Conservation (phyloP, 2,888 invertebrate species). For the Melieria picta region DNA sequence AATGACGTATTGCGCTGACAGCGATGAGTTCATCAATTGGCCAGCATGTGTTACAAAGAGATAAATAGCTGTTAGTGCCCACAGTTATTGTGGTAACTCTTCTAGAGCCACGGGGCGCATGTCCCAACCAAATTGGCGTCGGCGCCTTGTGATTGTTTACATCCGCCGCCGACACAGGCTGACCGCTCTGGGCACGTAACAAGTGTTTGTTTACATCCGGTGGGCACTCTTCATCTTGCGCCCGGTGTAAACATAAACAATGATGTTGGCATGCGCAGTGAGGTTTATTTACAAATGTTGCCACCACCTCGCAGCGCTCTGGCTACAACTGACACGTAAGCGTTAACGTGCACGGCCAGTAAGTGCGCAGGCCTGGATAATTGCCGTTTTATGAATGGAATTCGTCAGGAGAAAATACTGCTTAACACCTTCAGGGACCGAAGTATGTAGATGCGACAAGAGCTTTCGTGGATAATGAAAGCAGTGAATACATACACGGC, state of each 20-base stretch:
- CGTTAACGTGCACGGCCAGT: too few species aligned
- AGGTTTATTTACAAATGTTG: too few species aligned
- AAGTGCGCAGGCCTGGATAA: too few species aligned
- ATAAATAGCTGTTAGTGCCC: constrained; percentile 19
- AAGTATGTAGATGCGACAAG: too few species aligned
- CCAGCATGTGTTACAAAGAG: constrained; percentile 45
- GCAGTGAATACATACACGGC: too few species aligned
- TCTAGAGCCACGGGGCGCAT: constrained; percentile 39
- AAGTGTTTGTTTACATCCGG: constrained; percentile 25
- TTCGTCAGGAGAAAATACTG: too few species aligned
- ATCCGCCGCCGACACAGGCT: constrained; percentile 37
- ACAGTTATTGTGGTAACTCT: constrained; percentile 19
- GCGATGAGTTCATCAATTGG: constrained; percentile 42
- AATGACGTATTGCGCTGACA: constrained; percentile 39
- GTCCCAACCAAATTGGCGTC: constrained; percentile 14
- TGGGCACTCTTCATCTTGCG: neutral
- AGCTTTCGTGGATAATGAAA: too few species aligned
- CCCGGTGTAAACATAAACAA: constrained; percentile 12
- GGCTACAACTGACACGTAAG: too few species aligned
- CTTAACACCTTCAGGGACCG: too few species aligned
- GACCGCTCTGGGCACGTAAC: constrained; percentile 28
- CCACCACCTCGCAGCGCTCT: too few species aligned
- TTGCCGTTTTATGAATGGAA: too few species aligned
- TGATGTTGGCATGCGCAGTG: constrained; percentile 16
- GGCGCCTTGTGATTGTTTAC: constrained; percentile 42